Conservation (phyloP, 2,888 invertebrate species). For the Gryllus longicercus region DNA sequence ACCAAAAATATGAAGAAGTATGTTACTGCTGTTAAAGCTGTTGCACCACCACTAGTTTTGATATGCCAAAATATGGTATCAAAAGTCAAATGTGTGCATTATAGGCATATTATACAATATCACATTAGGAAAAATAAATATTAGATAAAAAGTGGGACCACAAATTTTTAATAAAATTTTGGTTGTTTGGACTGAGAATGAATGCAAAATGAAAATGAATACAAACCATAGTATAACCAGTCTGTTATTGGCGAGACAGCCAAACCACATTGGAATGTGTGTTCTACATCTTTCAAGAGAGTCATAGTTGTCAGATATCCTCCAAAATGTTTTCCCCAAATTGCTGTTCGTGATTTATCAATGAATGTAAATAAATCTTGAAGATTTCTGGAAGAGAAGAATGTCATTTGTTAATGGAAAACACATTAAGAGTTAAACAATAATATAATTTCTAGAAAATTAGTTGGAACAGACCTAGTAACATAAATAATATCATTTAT, state of each 20-base stretch:
- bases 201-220: no score
- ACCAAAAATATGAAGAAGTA: no score
- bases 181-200: no score
- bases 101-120: not conserved
- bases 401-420: not conserved
- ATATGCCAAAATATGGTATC: no score
- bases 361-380: conserved; percentile 27
- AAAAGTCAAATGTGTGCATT: no score
- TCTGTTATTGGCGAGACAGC: conserved; percentile 96
- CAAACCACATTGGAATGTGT: conserved; percentile 86
- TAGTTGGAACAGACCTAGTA: conserved; percentile 55
- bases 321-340: conserved; percentile 86
- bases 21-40: no score
- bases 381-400: conserved; percentile 25
- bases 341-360: conserved; percentile 29
- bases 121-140: not conserved
- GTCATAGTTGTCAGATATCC: conserved; percentile 89
- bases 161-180: no score
- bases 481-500: conserved; percentile 87
- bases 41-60: no score
- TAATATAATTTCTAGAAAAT: not conserved
- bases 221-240: conserved; percentile 89
- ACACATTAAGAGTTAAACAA: not conserved
- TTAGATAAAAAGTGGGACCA: not conserved
- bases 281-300: conserved; percentile 67